Conservation (phyloP, 2,797 vertebrate genomes). For the Propithecus deckenii region DNA sequence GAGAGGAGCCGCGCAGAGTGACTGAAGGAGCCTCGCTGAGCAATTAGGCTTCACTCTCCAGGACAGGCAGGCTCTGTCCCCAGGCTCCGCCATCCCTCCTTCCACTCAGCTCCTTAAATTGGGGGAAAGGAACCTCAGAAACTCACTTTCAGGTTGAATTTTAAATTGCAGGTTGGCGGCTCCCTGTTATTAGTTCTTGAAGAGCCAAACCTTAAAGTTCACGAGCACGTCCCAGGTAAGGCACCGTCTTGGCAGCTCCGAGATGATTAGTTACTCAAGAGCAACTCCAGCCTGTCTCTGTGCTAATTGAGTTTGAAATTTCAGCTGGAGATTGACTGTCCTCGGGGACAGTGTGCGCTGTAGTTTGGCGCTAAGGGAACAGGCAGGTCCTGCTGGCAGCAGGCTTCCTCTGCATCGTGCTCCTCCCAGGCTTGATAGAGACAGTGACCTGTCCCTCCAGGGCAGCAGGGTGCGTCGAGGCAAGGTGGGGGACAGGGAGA, state of each 20-base stretch:
- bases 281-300: neutral
- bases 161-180: slow-evolving; percentile 12
- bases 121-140: slow-evolving; percentile 50
- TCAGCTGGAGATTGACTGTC: slow-evolving; percentile 52
- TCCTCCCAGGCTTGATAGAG: neutral
- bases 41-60: slow-evolving; percentile 8
- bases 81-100: neutral
- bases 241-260: slow-evolving; percentile 8
- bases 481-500: neutral
- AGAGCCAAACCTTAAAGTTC: slow-evolving; percentile 64
- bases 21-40: neutral
- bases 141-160: slow-evolving; percentile 22
- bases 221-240: neutral
- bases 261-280: slow-evolving; percentile 71
- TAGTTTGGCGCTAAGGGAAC: neutral
- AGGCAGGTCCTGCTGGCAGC: neutral
- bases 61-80: neutral
- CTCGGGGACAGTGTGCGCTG: neutral
- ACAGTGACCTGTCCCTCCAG: neutral
- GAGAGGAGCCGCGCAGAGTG: neutral
- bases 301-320: slow-evolving; percentile 75
- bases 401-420: accelerated
- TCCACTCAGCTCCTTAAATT: neutral
- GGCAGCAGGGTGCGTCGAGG: accelerated
- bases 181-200: neutral